phyloP scores from a whole-genome alignment of 2,888 invertebrate species.

The Suillia variegata region DNA sequence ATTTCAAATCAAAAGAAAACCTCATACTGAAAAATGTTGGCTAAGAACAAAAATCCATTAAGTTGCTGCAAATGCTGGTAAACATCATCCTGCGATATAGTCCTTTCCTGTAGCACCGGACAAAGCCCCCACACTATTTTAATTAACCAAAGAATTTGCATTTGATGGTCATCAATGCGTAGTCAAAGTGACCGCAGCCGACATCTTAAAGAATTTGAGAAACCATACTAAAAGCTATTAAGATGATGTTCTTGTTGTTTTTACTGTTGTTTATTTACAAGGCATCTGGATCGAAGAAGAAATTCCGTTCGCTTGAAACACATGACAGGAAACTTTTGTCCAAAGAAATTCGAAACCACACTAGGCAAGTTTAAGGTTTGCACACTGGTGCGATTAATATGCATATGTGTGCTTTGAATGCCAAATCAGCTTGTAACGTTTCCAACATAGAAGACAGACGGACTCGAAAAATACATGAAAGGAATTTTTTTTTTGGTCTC shows the following conservation, averaged over 20 bases:
- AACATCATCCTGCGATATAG: not conserved
- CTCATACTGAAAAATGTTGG: not conserved
- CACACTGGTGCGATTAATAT: conserved; percentile 1
- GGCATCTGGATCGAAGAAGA: too few relatives aligned
- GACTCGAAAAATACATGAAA: too few relatives aligned
- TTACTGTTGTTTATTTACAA: not conserved
- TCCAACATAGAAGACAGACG: too few relatives aligned
- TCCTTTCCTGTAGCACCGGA: not conserved
- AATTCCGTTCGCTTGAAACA: conserved; percentile 23
- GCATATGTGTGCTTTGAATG: not conserved
- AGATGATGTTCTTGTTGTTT: too few relatives aligned
- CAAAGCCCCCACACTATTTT: conserved; percentile 19
- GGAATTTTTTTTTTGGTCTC: too few relatives aligned
- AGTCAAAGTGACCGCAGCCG: conserved; percentile 54
- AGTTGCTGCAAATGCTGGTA: conserved; percentile 15
- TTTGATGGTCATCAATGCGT: conserved; percentile 28
- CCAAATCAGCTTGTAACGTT: not conserved
- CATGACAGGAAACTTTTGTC: conserved; percentile 42
- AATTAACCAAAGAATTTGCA: conserved; percentile 30
- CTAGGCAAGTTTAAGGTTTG: too few relatives aligned
- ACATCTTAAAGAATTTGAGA: conserved; percentile 51
- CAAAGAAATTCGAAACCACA: conserved; percentile 51
- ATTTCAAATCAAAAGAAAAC: conserved; percentile 24
- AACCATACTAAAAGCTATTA: conserved; percentile 38
- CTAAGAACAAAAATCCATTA: conserved; percentile 18